Conservation (phyloP, 1,140 invertebrate genomes). For the Lucilia sericata region DNA sequence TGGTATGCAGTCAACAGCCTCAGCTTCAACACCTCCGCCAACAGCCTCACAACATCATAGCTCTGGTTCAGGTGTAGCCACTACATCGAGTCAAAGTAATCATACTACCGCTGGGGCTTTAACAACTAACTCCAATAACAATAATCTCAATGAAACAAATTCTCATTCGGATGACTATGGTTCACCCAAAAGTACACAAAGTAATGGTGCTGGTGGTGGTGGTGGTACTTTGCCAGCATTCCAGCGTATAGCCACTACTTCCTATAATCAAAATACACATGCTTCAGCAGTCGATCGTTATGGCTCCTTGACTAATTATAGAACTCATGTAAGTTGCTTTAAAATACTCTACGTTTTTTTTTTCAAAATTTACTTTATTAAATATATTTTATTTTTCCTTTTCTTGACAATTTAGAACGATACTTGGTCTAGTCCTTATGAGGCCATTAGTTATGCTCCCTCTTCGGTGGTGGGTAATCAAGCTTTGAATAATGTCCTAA, state of each 20-base stretch:
- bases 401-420: slow-evolving; percentile 55
- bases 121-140: slow-evolving; percentile 27
- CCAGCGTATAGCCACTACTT: slow-evolving; percentile 55
- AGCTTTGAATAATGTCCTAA: slow-evolving; percentile 36
- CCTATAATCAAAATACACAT: slow-evolving; percentile 54
- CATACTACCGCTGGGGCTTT: slow-evolving; percentile 43
- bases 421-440: slow-evolving; percentile 57
- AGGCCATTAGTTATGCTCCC: slow-evolving; percentile 60
- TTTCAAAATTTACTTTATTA: slow-evolving; percentile 15
- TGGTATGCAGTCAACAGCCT: slow-evolving; percentile 54
- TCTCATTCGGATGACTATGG: slow-evolving; percentile 58
- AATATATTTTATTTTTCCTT: neutral
- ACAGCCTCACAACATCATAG: slow-evolving; percentile 50
- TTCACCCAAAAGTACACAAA: slow-evolving; percentile 61
- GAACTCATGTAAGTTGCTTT: slow-evolving; percentile 58
- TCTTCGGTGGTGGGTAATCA: slow-evolving; percentile 45
- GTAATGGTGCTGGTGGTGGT: slow-evolving; percentile 47
- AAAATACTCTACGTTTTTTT: no score
- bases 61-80: slow-evolving; percentile 49
- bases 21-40: slow-evolving; percentile 55
- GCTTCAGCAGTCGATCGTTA: slow-evolving; percentile 54
- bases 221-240: slow-evolving; percentile 57
- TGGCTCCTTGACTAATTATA: slow-evolving; percentile 62
- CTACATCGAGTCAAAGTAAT: slow-evolving; percentile 52
- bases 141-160: slow-evolving; percentile 50